Conservation (phyloP, 1,140 invertebrate genomes). For the Drosophila carrolli region DNA sequence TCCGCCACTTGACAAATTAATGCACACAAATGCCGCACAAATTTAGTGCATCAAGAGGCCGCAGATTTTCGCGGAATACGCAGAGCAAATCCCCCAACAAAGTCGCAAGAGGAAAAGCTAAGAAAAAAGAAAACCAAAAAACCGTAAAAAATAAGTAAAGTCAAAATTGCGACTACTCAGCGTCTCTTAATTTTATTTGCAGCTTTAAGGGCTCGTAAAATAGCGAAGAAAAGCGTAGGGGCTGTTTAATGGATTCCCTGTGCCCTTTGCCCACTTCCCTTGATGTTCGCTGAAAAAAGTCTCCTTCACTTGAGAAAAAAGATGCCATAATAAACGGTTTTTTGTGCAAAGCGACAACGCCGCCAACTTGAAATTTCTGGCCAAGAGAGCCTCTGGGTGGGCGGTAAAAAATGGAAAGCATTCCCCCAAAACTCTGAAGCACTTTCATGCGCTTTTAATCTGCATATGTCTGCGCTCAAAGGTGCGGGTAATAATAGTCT, state of each 20-base stretch:
- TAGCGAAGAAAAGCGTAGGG: constrained; percentile 19
- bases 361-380: constrained; percentile 54
- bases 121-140: constrained; percentile 7
- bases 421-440: constrained; percentile 42
- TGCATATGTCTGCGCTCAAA: constrained; percentile 11
- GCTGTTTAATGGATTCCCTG: constrained; percentile 45
- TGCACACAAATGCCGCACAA: constrained; percentile 63
- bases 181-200: constrained; percentile 76
- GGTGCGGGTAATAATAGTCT: constrained; percentile 3
- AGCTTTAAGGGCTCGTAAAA: constrained; percentile 70
- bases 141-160: constrained; percentile 58
- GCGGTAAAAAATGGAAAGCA: constrained; percentile 20
- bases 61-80: constrained; percentile 36
- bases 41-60: constrained; percentile 43
- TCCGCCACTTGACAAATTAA: constrained; percentile 59
- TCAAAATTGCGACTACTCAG: constrained; percentile 76
- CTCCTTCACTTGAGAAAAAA: constrained; percentile 25
- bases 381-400: constrained; percentile 26
- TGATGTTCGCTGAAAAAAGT: background rate
- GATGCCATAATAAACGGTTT: constrained; percentile 59
- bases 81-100: constrained; percentile 38
- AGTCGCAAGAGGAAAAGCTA: constrained; percentile 37
- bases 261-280: background rate
- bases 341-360: constrained; percentile 37
- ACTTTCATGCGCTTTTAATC: constrained; percentile 45